Evolutionary conservation across 92 coral and sea anemone species (phyloP).

Genomic region (Anthopleura xanthogrammica): DNA sequence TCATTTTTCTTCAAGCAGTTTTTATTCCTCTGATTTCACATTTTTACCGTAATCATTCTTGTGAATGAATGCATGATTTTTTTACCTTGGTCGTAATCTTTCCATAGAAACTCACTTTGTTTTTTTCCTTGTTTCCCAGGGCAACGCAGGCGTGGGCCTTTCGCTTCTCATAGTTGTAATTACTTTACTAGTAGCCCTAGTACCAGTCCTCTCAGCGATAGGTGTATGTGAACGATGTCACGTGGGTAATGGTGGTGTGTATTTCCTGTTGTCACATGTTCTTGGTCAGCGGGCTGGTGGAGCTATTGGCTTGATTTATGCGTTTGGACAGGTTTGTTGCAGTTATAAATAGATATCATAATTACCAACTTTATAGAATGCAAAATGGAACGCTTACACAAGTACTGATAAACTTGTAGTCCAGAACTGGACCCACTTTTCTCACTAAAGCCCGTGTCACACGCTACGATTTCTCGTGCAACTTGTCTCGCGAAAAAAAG

Average conservation of each 20-base stretch:
- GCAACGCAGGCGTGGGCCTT: slow-evolving; percentile 97
- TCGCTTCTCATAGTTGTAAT: slow-evolving; percentile 83
- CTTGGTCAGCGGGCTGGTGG: slow-evolving; percentile 96
- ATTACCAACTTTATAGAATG: too few relatives aligned
- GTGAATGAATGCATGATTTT: too few relatives aligned
- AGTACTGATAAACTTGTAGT: too few relatives aligned
- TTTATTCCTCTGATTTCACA: too few relatives aligned
- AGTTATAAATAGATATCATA: neutral
- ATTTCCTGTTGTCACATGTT: slow-evolving; percentile 90
- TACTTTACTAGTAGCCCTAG: slow-evolving; percentile 87
- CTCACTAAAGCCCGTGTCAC: too few relatives aligned
- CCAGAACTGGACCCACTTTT: too few relatives aligned
- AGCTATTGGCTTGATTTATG: slow-evolving; percentile 79
- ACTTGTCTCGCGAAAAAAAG: too few relatives aligned
- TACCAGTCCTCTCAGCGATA: slow-evolving; percentile 93
- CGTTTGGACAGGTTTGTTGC: slow-evolving; percentile 86
- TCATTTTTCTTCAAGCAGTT: too few relatives aligned
- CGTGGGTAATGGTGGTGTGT: slow-evolving; percentile 95
- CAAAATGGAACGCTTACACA: too few relatives aligned
- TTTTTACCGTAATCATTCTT: too few relatives aligned
- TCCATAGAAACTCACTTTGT: neutral
- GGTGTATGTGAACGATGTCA: slow-evolving; percentile 96
- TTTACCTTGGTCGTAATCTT: too few relatives aligned
- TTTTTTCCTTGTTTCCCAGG: slow-evolving; percentile 52
- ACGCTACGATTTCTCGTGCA: too few relatives aligned